Evolutionary conservation across 2,888 invertebrate genomes (phyloP).

Genomic region (Eupithecia centaureata): DNA sequence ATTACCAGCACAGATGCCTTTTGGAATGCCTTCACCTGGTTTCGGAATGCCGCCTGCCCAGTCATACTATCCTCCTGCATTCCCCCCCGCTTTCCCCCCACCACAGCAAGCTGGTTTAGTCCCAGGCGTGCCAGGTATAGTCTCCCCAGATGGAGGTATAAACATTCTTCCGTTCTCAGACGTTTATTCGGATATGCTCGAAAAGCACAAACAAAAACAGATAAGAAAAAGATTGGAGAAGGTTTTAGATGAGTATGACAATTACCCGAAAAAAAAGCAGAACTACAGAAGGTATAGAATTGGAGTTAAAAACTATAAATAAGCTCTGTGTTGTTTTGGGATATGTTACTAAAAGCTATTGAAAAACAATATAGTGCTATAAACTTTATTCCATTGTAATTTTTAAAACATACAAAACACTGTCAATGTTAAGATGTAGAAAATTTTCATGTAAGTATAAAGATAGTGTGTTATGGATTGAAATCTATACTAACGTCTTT

Average conservation of each 20-base stretch:
- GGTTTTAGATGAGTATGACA: slow-evolving; percentile 54
- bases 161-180: slow-evolving; percentile 76
- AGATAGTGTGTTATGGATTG: slow-evolving; percentile 19
- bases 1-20: background rate
- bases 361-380: background rate
- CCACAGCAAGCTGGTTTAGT: slow-evolving; percentile 56
- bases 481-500: background rate
- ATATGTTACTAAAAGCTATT: background rate
- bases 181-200: slow-evolving; percentile 66
- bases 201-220: slow-evolving; percentile 65
- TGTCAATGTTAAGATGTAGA: slow-evolving; percentile 8
- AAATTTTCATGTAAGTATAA: slow-evolving; percentile 23
- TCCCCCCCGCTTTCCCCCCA: slow-evolving; percentile 24
- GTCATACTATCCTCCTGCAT: slow-evolving; percentile 20
- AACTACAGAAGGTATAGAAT: slow-evolving; percentile 11
- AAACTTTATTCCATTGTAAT: slow-evolving; percentile 32
- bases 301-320: background rate
- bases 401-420: slow-evolving; percentile 25
- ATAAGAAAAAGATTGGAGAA: slow-evolving; percentile 58
- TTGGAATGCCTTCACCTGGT: slow-evolving; percentile 16
- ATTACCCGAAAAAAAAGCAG: slow-evolving; percentile 8
- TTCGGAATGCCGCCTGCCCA: slow-evolving; percentile 19
- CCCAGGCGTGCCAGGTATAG: slow-evolving; percentile 67
- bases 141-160: slow-evolving; percentile 66
- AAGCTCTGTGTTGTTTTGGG: background rate